A percentile compares a stretch with the other conserved stretches of the same genome.
phyloP scores from a whole-genome alignment of 2,797 vertebrate genomes.

The Muscicapa comitata region DNA sequence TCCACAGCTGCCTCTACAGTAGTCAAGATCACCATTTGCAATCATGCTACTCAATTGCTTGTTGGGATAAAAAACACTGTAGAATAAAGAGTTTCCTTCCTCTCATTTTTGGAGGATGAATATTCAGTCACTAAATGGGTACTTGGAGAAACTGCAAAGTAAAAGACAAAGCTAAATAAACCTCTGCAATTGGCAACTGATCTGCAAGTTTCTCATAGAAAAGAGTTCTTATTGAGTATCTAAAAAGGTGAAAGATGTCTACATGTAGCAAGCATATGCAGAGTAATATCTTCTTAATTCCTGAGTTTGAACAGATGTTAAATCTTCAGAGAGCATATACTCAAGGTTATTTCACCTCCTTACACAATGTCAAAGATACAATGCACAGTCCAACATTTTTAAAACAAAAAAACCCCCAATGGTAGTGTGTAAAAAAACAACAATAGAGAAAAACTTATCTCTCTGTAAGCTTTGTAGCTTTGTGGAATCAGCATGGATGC shows the following conservation, averaged over 20 bases:
- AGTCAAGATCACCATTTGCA: neutral
- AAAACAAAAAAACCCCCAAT: no score
- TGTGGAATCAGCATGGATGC: neutral
- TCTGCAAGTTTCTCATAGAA: neutral
- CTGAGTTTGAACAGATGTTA: neutral
- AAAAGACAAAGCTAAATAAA: neutral
- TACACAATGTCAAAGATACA: neutral
- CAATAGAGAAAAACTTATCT: neutral
- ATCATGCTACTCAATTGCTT: neutral
- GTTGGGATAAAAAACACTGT: neutral
- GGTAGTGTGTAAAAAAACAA: neutral
- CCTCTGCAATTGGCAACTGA: neutral
- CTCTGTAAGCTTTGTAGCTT: neutral
- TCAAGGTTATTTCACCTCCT: neutral
- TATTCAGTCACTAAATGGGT: neutral
- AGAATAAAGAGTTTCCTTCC: neutral
- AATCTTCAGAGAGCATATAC: accelerated
- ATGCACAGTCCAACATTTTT: neutral
- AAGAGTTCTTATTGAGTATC: neutral
- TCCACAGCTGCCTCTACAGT: neutral
- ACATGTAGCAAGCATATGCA: neutral
- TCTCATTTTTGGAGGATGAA: neutral
- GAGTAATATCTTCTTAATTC: neutral
- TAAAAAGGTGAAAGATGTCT: neutral
- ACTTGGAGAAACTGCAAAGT: neutral